These are phyloP conservation scores for Gastracanthus pulcherrimus DNA, from an alignment of 2,888 invertebrate genomes.

Conservation along the genomic window DNA sequence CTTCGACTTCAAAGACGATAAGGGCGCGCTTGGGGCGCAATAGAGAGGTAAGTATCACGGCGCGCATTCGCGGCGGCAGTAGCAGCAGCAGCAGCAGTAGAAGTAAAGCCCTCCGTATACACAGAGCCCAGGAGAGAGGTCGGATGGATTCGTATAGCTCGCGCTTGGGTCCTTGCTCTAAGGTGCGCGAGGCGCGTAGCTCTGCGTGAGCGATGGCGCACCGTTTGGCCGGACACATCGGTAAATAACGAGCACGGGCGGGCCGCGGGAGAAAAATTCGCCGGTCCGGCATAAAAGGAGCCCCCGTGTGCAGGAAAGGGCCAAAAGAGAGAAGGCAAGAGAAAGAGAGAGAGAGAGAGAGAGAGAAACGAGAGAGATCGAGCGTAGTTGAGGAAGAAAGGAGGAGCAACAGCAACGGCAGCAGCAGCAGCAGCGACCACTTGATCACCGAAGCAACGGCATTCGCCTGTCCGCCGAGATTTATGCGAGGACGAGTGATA, in stretches of 20 bases:
- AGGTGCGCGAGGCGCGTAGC: background rate
- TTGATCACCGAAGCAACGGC: slow-evolving; percentile 59
- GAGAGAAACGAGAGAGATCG: slow-evolving; percentile 14
- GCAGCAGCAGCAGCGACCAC: slow-evolving; percentile 52
- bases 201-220: slow-evolving; percentile 54
- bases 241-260: slow-evolving; percentile 55
- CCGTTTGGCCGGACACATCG: slow-evolving; percentile 57
- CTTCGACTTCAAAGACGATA: background rate
- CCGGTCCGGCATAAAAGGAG: slow-evolving; percentile 45
- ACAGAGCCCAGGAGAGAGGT: no score
- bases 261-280: slow-evolving; percentile 60
- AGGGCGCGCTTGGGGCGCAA: background rate
- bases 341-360: slow-evolving; percentile 9
- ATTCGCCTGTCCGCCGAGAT: slow-evolving; percentile 67
- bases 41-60: slow-evolving; percentile 6
- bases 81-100: no score
- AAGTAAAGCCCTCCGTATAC: no score
- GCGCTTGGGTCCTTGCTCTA: background rate
- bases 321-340: slow-evolving; percentile 14
- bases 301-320: background rate
- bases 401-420: slow-evolving; percentile 12
- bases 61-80: background rate
- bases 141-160: background rate
- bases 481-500: slow-evolving; percentile 70
- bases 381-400: slow-evolving; percentile 37